Evolutionary conservation across 2,797 vertebrate genomes (phyloP), one percentile per base, ranked within the genome.

Genomic region (Lacerta bilineata): DNA sequence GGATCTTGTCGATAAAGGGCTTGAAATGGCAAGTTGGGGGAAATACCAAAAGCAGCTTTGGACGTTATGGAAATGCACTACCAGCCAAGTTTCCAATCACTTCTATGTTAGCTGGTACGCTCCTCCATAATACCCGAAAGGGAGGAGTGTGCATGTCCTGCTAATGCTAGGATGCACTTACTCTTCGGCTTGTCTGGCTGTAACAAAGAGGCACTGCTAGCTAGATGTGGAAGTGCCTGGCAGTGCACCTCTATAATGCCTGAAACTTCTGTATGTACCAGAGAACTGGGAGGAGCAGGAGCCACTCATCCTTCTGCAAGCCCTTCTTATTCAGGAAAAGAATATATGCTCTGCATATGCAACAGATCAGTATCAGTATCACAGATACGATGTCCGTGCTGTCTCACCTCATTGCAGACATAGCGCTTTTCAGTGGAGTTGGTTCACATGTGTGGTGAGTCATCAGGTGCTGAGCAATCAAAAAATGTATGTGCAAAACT

Each of bases 1-100:
- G 86, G 90, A 86, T 88, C 91, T 91, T 79, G 50, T 80, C 85
- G 90, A 77, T 90, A 85, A 89, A 92, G 91, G 87, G 84, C 88
- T 92, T 80, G 91, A 91, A 90, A 83, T 89, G 83, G 59, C 86
- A 86, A 33, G 36, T 88, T 43, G 36, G n/a, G 84, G 11, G 6
- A 33, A 81, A 80, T 36, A 79, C 13, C 29, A 55, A 15, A 10
- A 41, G 39, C 5, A 68, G 29, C 9, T 43, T 46, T 61, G 29
- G 68, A n/a, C 33, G 10, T 41, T 36, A 25, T 76, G 41, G 18
- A 78, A 33, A 68, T 46, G 41, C 33, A 5, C 66, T 79, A 46
- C 75, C 33, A 76, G 83, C 46, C 59, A 33, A 75, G 43, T 85
- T 25, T 59, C 20, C 71, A 76, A 29, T 81, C 43, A 41, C 25